phyloP scores from a whole-genome alignment of 2,113 vertebrate species.

The Corythoichthys haematopterus region DNA sequence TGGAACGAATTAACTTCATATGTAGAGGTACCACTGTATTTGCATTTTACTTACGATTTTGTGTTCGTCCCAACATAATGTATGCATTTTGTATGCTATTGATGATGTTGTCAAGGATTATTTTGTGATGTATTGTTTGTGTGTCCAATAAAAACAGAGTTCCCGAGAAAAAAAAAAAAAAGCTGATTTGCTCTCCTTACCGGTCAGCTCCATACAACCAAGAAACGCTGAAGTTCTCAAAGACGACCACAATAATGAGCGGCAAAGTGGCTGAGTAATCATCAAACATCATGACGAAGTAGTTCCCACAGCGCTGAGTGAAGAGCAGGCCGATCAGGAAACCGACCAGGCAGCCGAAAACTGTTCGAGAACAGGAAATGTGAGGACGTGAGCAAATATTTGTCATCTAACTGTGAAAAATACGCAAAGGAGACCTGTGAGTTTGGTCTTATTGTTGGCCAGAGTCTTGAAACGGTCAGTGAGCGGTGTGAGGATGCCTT shows the following conservation, averaged over 20 bases:
- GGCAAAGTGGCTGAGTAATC: slow-evolving; percentile 78
- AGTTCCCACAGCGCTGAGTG: slow-evolving; percentile 76
- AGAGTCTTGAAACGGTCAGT: slow-evolving; percentile 73
- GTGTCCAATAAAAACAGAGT: too few relatives aligned
- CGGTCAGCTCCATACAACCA: slow-evolving; percentile 81
- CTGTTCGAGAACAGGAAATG: slow-evolving; percentile 43
- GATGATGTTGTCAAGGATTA: too few relatives aligned
- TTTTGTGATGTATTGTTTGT: too few relatives aligned
- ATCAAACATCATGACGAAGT: slow-evolving; percentile 80
- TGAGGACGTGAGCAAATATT: neutral
- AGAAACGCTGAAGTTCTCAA: slow-evolving; percentile 77
- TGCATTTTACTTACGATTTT: too few relatives aligned
- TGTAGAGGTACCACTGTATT: too few relatives aligned
- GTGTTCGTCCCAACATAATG: too few relatives aligned
- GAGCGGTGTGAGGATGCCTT: slow-evolving; percentile 77
- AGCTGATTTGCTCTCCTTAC: slow-evolving; percentile 48
- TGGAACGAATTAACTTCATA: too few relatives aligned
- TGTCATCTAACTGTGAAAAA: neutral
- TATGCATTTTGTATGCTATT: too few relatives aligned
- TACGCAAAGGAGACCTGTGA: slow-evolving; percentile 65
- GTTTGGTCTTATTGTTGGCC: slow-evolving; percentile 64
- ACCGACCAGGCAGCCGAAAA: slow-evolving; percentile 63
- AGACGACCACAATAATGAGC: slow-evolving; percentile 74
- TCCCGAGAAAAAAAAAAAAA: too few relatives aligned
- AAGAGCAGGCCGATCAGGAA: slow-evolving; percentile 77